Conservation (phyloP, 1,140 invertebrate species). For the Zaprionus gabonicus region DNA sequence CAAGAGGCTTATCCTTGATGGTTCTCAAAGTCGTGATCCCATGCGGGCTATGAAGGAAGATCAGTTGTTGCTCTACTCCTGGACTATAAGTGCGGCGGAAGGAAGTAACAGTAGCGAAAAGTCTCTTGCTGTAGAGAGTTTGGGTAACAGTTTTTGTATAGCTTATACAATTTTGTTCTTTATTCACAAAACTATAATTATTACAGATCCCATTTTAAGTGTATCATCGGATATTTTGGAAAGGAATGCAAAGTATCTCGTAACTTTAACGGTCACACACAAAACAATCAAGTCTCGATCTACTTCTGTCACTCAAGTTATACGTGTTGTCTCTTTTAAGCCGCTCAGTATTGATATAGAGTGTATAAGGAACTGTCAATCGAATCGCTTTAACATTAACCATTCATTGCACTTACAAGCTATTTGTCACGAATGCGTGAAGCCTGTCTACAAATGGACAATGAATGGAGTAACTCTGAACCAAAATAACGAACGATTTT, state of each 20-base stretch:
- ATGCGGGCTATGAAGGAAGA: background rate
- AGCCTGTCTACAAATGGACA: conserved; percentile 27
- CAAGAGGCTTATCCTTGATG: conserved; percentile 22
- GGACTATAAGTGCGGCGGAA: conserved; percentile 2
- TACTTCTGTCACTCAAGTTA: background rate
- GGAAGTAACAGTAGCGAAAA: background rate
- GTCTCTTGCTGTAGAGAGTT: background rate
- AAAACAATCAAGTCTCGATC: background rate
- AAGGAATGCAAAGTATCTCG: background rate
- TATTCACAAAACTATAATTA: background rate
- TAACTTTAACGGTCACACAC: conserved; percentile 3
- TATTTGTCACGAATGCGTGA: conserved; percentile 12
- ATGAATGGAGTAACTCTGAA: background rate
- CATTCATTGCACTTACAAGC: conserved; percentile 14
- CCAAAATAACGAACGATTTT: conserved; percentile 19
- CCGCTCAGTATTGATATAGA: conserved; percentile 13
- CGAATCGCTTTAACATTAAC: background rate
- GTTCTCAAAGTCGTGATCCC: conserved; percentile 32
- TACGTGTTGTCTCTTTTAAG: background rate
- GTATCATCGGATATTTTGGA: background rate
- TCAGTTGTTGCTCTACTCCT: conserved; percentile 20
- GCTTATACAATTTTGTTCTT: background rate
- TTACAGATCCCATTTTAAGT: conserved; percentile 10
- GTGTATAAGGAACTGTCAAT: conserved; percentile 29
- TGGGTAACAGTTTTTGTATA: conserved; percentile 3